Evolutionary conservation across 2,797 vertebrate genomes (phyloP).

Genomic region (Nasua narica): DNA sequence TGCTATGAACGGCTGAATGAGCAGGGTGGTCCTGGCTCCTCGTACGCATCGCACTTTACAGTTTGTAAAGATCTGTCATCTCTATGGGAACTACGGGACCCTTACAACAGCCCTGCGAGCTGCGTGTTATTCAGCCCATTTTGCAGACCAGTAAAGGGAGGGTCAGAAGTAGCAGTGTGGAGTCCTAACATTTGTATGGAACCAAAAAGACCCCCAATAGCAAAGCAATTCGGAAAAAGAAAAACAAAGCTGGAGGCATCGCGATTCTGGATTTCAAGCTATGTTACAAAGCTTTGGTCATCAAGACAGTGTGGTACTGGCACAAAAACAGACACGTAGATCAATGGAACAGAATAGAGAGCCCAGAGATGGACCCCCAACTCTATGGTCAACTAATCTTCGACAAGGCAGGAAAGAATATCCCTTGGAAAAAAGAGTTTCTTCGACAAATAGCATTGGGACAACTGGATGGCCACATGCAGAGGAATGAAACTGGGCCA

Average conservation of each 20-base stretch:
- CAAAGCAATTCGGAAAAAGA: background rate
- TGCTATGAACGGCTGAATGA: fast-evolving
- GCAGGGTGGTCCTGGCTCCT: background rate
- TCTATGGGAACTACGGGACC: fast-evolving
- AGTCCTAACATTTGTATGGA: background rate
- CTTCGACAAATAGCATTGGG: background rate
- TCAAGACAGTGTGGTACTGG: background rate
- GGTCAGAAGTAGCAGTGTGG: background rate
- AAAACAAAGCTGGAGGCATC: background rate
- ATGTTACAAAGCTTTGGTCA: background rate
- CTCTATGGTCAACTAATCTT: background rate
- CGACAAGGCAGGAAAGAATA: background rate
- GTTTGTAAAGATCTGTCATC: background rate
- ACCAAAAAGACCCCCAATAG: background rate
- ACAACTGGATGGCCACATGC: background rate
- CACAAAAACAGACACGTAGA: background rate
- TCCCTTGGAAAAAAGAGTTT: background rate
- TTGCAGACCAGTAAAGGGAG: background rate
- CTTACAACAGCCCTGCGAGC: background rate
- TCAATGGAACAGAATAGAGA: background rate
- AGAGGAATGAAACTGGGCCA: background rate
- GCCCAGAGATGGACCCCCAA: background rate
- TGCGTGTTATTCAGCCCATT: background rate
- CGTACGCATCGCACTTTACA: background rate
- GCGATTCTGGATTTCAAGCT: background rate